phyloP scores from a whole-genome alignment of 2,888 invertebrate species.

The Apoda limacodes region DNA sequence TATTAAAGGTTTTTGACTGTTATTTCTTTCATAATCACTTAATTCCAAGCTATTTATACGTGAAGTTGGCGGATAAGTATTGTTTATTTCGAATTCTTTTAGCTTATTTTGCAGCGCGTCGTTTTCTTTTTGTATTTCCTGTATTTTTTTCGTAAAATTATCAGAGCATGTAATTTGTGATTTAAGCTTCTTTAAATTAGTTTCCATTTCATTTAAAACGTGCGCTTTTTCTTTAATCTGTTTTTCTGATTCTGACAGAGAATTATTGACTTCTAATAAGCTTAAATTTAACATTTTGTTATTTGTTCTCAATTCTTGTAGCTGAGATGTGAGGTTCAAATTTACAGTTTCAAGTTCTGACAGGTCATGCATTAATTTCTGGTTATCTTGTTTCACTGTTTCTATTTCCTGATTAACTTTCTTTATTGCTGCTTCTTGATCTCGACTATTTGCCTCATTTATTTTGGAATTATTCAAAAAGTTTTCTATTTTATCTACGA shows the following conservation, averaged over 20 bases:
- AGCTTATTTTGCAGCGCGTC: constrained; percentile 29
- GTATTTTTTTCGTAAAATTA: constrained; percentile 30
- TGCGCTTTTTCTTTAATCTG: constrained; percentile 33
- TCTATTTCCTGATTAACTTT: constrained; percentile 29
- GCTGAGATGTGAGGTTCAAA: constrained; percentile 20
- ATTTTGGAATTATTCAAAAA: constrained; percentile 22
- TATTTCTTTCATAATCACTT: constrained; percentile 7
- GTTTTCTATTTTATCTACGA: constrained; percentile 31
- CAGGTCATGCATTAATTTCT: constrained; percentile 24
- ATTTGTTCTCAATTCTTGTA: constrained; percentile 25
- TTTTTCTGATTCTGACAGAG: constrained; percentile 29
- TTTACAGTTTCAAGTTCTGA: constrained; percentile 25
- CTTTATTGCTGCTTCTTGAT: constrained; percentile 21
- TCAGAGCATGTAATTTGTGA: constrained; percentile 28
- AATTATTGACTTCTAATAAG: constrained; percentile 26
- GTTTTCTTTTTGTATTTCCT: constrained; percentile 34
- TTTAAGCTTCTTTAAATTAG: too few relatives aligned
- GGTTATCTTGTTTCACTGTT: constrained; percentile 27
- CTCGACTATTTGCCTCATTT: constrained; percentile 19
- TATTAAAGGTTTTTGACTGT: constrained; percentile 10
- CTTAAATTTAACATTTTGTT: constrained; percentile 26
- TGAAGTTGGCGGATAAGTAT: too few relatives aligned
- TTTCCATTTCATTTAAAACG: constrained; percentile 35
- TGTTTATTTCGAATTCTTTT: too few relatives aligned
- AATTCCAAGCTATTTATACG: constrained; percentile 1